A percentile compares a stretch with the other conserved stretches of the same genome.
Conservation (phyloP, 2,113 vertebrate species). For the Chloebia gouldiae region DNA sequence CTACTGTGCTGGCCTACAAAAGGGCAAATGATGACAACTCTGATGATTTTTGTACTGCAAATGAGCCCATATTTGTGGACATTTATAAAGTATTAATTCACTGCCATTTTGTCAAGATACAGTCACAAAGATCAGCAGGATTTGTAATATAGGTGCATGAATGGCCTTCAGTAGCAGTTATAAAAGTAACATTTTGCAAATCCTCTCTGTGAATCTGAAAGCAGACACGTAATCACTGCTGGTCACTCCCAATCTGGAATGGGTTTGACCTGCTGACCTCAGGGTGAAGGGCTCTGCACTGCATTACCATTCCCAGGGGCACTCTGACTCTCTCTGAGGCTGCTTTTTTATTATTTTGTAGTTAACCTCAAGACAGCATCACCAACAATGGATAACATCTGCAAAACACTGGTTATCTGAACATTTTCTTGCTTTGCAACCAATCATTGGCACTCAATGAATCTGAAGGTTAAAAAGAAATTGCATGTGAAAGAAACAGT, state of each 20-base stretch:
- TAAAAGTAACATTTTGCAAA: conserved; percentile 1
- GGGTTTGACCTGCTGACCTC: conserved; percentile 55
- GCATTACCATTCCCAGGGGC: conserved; percentile 48
- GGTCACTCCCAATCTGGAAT: conserved; percentile 34
- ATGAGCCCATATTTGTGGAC: not conserved
- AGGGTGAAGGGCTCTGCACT: conserved; percentile 56
- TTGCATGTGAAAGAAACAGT: not conserved
- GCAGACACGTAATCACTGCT: not conserved
- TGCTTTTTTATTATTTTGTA: conserved; percentile 40
- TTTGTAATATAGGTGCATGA: not conserved
- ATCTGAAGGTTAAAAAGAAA: conserved; percentile 43
- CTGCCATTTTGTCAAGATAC: not conserved
- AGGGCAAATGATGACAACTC: conserved; percentile 1
- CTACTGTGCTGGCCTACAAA: not conserved
- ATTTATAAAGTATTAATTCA: not conserved
- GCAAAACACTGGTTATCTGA: conserved; percentile 36
- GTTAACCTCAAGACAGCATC: conserved; percentile 40
- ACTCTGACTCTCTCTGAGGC: not conserved
- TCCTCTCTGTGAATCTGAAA: not conserved
- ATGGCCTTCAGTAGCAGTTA: not conserved
- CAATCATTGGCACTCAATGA: conserved; percentile 56
- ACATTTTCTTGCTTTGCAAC: conserved; percentile 13
- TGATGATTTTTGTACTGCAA: not conserved
- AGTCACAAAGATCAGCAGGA: not conserved
- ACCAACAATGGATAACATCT: conserved; percentile 58